phyloP scores from a whole-genome alignment of 1,140 invertebrate species.

The Elymnias hypermnestra region DNA sequence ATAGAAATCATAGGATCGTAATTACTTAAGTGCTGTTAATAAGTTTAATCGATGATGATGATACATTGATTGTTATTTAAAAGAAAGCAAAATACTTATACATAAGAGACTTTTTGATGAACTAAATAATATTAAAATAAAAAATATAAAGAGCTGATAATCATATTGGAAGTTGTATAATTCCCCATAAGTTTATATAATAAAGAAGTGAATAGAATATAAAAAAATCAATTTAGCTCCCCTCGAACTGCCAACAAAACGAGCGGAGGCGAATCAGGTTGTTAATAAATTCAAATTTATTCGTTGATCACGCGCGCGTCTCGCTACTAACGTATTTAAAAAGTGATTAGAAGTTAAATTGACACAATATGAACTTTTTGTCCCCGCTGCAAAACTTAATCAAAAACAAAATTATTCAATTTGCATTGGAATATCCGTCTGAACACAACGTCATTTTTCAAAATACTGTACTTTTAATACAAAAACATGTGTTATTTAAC shows the following conservation, averaged over 20 bases:
- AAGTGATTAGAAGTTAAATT: slow-evolving; percentile 74
- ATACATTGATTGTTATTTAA: no score
- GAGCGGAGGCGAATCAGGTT: slow-evolving; percentile 60
- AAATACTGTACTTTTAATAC: background rate
- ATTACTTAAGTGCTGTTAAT: no score
- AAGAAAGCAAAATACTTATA: no score
- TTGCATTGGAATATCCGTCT: slow-evolving; percentile 40
- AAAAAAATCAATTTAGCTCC: slow-evolving; percentile 65
- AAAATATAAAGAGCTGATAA: no score
- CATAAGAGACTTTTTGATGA: no score
- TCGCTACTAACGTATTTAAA: slow-evolving; percentile 70
- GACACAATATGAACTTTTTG: slow-evolving; percentile 75
- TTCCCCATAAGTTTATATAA: slow-evolving; percentile 6
- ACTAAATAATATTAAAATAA: no score
- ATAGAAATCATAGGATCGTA: no score
- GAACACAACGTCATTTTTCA: slow-evolving; percentile 4
- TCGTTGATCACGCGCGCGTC: slow-evolving; percentile 60
- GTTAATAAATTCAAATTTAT: slow-evolving; percentile 75
- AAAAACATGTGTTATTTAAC: no score
- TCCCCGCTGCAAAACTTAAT: slow-evolving; percentile 51
- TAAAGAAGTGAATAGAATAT: slow-evolving; percentile 33
- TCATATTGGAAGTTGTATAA: no score
- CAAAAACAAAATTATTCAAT: slow-evolving; percentile 68
- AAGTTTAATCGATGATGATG: no score
- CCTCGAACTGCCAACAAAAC: slow-evolving; percentile 55